Percentiles rank a stretch among this genome's conserved stretches.
Conservation (phyloP, 1,140 invertebrate genomes). For the Paracyclopina nana region DNA sequence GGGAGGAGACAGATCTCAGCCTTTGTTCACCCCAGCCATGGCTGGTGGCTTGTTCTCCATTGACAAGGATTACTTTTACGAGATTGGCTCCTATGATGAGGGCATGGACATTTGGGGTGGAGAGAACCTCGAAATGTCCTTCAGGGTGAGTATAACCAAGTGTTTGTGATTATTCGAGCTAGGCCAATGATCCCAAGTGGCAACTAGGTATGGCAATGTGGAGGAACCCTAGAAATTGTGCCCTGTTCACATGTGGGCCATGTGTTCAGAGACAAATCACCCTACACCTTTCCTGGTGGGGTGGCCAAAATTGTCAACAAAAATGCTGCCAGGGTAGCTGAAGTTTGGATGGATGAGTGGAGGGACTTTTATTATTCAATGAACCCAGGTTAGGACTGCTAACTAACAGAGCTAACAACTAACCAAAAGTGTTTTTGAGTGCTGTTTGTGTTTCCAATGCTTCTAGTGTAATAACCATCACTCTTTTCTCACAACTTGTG, state of each 20-base stretch:
- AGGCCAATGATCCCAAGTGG: not conserved
- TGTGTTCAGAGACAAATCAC: conserved; percentile 38
- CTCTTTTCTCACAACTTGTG: too few relatives aligned
- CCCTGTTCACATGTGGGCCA: conserved; percentile 33
- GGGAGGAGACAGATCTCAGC: conserved; percentile 66
- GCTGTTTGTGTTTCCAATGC: too few relatives aligned
- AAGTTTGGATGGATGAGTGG: conserved; percentile 32
- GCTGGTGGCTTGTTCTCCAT: conserved; percentile 96
- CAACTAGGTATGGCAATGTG: conserved; percentile 31
- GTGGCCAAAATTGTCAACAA: conserved; percentile 34
- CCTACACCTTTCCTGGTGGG: conserved; percentile 37
- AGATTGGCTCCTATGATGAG: conserved; percentile 90
- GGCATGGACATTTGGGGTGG: conserved; percentile 99
- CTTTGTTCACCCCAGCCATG: conserved; percentile 88
- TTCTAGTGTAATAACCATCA: too few relatives aligned
- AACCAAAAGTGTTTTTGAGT: too few relatives aligned
- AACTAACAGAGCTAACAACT: too few relatives aligned
- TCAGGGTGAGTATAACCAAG: conserved; percentile 77
- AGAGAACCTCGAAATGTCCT: conserved; percentile 98
- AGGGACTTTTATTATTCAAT: conserved; percentile 29
- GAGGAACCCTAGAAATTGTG: conserved; percentile 31
- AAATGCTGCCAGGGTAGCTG: conserved; percentile 26
- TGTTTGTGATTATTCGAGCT: too few relatives aligned
- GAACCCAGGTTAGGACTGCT: conserved; percentile 25
- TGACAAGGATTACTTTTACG: conserved; percentile 87